Percentiles rank a stretch among this genome's conserved stretches.
Conservation (phyloP, 2,888 invertebrate genomes). For the Eucriotettix oculatus region DNA sequence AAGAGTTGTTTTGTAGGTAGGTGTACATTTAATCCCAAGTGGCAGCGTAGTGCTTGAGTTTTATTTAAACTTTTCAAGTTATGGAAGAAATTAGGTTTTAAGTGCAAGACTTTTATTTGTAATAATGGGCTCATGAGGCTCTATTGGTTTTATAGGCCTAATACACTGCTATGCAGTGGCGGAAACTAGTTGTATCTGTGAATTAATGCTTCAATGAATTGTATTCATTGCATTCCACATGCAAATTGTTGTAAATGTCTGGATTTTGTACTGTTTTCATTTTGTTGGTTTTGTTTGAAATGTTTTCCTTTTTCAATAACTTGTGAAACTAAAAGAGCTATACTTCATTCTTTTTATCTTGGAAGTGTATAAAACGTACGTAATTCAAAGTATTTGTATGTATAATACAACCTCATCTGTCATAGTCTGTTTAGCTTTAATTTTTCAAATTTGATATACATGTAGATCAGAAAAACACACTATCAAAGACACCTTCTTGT, state of each 20-base stretch:
- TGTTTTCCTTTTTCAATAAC: too few species aligned
- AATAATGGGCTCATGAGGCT: background rate
- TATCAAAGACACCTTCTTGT: too few species aligned
- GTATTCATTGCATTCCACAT: constrained; percentile 1
- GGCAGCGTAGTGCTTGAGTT: background rate
- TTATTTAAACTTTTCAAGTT: background rate
- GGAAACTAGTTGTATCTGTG: background rate
- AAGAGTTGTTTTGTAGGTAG: background rate
- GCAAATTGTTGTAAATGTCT: background rate
- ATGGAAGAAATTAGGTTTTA: background rate
- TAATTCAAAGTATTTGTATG: too few species aligned
- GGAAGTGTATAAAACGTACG: too few species aligned
- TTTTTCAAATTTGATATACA: too few species aligned
- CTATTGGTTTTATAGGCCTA: constrained; percentile 1
- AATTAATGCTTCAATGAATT: background rate
- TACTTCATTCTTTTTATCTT: too few species aligned
- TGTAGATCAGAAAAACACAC: too few species aligned
- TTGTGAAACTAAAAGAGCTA: too few species aligned
- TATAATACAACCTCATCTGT: too few species aligned
- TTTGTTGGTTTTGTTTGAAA: too few species aligned
- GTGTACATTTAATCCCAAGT: background rate
- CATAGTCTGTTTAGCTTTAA: too few species aligned
- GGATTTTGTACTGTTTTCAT: background rate
- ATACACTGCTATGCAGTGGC: constrained; percentile 1
- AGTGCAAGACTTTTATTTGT: background rate